These are phyloP conservation scores for Cromileptes altivelis DNA, from an alignment of 2,113 vertebrate genomes.

Conservation along the genomic window DNA sequence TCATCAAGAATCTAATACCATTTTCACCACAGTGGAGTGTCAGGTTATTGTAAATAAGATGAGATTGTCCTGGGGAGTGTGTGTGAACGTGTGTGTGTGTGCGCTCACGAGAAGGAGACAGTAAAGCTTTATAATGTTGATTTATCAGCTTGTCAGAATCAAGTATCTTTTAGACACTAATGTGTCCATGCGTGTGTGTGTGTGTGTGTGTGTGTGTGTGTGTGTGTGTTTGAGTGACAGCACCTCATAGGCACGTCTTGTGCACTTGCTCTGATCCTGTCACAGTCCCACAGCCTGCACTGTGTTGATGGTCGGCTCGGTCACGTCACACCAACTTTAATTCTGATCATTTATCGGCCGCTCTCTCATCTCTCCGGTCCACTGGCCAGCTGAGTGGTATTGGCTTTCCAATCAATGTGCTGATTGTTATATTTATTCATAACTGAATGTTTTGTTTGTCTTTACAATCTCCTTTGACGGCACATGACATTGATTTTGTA, in stretches of 20 bases:
- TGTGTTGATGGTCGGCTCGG: conserved; percentile 67
- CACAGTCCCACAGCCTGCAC: conserved; percentile 52
- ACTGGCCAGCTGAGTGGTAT: conserved; percentile 63
- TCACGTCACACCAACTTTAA: conserved; percentile 78
- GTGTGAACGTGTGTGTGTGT: conserved; percentile 53
- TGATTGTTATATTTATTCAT: conserved; percentile 80
- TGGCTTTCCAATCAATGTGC: conserved; percentile 83
- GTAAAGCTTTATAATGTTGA: conserved; percentile 81
- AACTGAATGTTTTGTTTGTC: conserved; percentile 57
- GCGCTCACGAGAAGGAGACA: conserved; percentile 50
- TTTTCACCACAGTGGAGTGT: conserved; percentile 78
- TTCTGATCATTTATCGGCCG: conserved; percentile 75
- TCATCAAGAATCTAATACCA: conserved; percentile 83
- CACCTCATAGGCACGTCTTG: conserved; percentile 58
- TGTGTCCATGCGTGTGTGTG: conserved; percentile 48
- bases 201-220: conserved; percentile 39
- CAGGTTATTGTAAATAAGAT: conserved; percentile 84
- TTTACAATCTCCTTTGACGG: conserved; percentile 63
- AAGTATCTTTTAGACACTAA: conserved; percentile 76
- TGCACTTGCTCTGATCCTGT: conserved; percentile 72
- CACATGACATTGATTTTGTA: conserved; percentile 78
- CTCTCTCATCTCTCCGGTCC: conserved; percentile 47
- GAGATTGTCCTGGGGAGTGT: conserved; percentile 68
- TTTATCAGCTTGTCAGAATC: conserved; percentile 86
- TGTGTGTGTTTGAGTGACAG: conserved; percentile 71